Evolutionary conservation across 1,140 invertebrate species (phyloP).

Genomic region (Trinorchestia longiramus): DNA sequence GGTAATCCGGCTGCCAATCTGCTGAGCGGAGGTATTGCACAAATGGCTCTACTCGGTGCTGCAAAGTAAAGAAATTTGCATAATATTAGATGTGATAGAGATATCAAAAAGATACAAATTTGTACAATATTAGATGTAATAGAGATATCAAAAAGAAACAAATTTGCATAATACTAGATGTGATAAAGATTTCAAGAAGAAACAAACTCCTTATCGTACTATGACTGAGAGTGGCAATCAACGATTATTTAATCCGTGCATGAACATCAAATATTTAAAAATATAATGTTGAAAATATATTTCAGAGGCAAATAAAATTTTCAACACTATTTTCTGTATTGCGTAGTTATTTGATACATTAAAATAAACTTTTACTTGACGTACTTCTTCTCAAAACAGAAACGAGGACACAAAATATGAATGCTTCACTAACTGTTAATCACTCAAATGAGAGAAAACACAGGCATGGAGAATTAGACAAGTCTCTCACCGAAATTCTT

Average conservation of each 20-base stretch:
- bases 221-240: too few species aligned
- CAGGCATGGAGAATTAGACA: not conserved
- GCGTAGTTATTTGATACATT: too few species aligned
- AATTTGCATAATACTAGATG: not conserved
- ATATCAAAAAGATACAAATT: not conserved
- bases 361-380: too few species aligned
- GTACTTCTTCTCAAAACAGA: too few species aligned
- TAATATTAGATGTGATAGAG: not conserved
- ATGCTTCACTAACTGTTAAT: too few species aligned
- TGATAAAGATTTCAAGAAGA: not conserved
- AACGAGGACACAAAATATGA: too few species aligned
- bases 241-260: too few species aligned
- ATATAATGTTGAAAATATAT: too few species aligned
- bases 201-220: too few species aligned
- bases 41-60: slow-evolving; percentile 61
- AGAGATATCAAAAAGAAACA: not conserved
- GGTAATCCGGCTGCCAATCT: slow-evolving; percentile 58
- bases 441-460: not conserved
- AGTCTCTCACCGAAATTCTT: slow-evolving; percentile 61
- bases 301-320: too few species aligned
- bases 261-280: too few species aligned
- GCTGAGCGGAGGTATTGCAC: slow-evolving; percentile 58
- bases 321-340: too few species aligned
- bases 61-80: not conserved
- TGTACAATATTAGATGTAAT: not conserved